A percentile compares a stretch with the other conserved stretches of the same genome.
phyloP scores from a whole-genome alignment of 2,113 vertebrate species.

The Andinoacara biseriatus region DNA sequence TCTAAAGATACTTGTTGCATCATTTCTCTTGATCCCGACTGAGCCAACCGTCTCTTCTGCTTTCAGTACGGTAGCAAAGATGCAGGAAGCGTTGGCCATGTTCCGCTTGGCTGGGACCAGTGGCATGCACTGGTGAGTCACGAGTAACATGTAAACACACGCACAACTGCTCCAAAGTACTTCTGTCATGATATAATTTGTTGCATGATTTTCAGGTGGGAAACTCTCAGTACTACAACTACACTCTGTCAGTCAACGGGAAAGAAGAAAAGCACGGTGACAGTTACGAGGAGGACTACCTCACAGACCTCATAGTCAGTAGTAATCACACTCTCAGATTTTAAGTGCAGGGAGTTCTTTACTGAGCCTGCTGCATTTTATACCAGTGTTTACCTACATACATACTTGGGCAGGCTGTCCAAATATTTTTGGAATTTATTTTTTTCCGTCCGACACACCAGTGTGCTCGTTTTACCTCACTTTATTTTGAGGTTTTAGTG shows the following conservation, averaged over 20 bases:
- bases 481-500: not conserved
- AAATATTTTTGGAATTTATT: too few relatives aligned
- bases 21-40: not conserved
- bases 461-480: not conserved
- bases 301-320: conserved; percentile 84
- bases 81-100: conserved; percentile 63
- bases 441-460: too few relatives aligned
- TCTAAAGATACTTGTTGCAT: not conserved
- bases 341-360: not conserved
- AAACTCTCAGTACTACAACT: conserved; percentile 85
- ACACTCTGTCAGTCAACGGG: conserved; percentile 82
- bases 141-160: not conserved
- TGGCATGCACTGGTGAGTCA: conserved; percentile 81
- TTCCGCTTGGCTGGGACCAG: conserved; percentile 83
- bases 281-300: conserved; percentile 79
- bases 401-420: too few relatives aligned
- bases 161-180: not conserved
- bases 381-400: too few relatives aligned
- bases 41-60: not conserved
- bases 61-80: conserved; percentile 77
- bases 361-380: not conserved
- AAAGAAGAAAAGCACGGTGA: conserved; percentile 78
- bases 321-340: not conserved
- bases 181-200: not conserved
- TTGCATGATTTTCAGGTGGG: conserved; percentile 72